Evolutionary conservation across 2,888 invertebrate species (phyloP).

Genomic region (Pseudococcus jackbeardsleyi): DNA sequence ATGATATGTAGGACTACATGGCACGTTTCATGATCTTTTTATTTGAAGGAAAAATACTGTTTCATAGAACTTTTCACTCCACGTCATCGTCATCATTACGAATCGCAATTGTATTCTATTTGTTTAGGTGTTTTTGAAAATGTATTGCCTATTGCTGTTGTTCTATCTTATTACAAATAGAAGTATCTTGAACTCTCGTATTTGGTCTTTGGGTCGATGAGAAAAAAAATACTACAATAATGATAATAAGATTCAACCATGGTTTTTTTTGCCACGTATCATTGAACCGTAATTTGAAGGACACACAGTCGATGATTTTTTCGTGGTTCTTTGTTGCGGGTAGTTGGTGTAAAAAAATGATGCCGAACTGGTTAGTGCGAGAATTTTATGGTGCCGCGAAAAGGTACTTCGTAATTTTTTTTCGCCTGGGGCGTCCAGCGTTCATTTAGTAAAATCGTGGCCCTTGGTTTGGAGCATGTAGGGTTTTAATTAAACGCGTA

Average conservation of each 20-base stretch:
- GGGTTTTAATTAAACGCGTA: neutral
- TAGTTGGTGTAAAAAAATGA: neutral
- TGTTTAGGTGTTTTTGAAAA: neutral
- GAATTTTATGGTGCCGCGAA: neutral
- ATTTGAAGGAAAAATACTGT: too few species aligned
- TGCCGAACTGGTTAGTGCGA: neutral
- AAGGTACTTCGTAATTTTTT: neutral
- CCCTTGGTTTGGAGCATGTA: neutral
- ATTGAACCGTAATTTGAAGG: slow-evolving; percentile 38
- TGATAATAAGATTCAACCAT: neutral
- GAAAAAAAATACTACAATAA: neutral
- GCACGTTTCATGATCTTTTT: too few species aligned
- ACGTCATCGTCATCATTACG: neutral
- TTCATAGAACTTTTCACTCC: too few species aligned
- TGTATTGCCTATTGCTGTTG: neutral
- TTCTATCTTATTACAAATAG: neutral
- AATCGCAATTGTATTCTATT: neutral
- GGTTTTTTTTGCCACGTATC: slow-evolving; percentile 38
- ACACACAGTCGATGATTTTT: neutral
- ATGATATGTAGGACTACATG: too few species aligned
- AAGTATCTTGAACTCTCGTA: neutral
- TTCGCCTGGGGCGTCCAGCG: neutral
- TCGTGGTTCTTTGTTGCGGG: slow-evolving; percentile 9
- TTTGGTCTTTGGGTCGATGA: too few species aligned
- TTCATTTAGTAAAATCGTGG: neutral